These are phyloP conservation scores for Borostomias antarcticus DNA, from an alignment of 2,797 vertebrate genomes.

Conservation along the genomic window DNA sequence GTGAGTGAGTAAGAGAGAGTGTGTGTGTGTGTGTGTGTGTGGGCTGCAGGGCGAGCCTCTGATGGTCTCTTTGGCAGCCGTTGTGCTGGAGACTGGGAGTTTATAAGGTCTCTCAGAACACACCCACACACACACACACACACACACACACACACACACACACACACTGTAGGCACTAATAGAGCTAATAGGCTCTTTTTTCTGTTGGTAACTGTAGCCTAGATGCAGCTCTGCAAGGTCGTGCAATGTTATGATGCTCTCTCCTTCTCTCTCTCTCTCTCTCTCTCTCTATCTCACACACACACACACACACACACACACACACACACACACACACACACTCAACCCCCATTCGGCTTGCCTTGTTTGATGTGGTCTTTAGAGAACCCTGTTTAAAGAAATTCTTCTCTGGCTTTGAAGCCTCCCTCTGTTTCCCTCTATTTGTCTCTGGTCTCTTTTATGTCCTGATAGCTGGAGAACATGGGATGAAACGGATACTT, in stretches of 20 bases:
- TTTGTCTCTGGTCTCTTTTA: constrained; percentile 66
- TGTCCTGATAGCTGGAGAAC: constrained; percentile 58
- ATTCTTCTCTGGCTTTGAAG: constrained; percentile 77
- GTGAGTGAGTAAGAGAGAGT: constrained; percentile 45
- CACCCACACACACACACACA: constrained; percentile 23
- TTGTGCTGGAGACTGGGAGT: constrained; percentile 64
- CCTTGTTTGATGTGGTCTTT: constrained; percentile 80
- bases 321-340: constrained; percentile 20
- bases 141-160: constrained; percentile 18
- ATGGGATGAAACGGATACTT: constrained; percentile 60
- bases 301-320: constrained; percentile 18
- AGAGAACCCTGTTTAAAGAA: constrained; percentile 73
- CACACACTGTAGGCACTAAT: constrained; percentile 55
- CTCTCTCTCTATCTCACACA: too few species aligned
- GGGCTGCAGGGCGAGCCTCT: constrained; percentile 63
- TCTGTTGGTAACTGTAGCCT: constrained; percentile 54
- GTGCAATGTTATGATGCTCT: constrained; percentile 46
- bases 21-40: constrained; percentile 73
- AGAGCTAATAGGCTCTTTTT: constrained; percentile 66
- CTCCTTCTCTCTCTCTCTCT: constrained; percentile 7
- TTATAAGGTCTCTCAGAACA: constrained; percentile 64
- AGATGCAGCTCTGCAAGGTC: constrained; percentile 58
- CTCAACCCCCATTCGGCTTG: constrained; percentile 34
- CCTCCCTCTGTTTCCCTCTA: constrained; percentile 60
- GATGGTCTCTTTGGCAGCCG: constrained; percentile 73